Base-by-base conservation (phyloP, 2,888 invertebrate species). In the Tenthredo livida region DNA sequence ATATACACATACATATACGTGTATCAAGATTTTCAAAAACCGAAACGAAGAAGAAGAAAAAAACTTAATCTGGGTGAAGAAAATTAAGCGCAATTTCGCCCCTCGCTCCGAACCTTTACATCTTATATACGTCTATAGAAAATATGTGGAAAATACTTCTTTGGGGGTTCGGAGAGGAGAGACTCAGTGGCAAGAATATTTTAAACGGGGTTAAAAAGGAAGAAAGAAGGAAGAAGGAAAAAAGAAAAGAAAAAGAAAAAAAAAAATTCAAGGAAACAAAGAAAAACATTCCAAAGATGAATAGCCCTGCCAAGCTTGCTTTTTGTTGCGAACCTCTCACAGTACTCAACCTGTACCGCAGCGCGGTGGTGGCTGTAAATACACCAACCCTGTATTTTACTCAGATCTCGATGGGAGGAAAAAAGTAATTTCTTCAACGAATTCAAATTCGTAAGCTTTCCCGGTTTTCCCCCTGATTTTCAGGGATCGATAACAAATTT, bases 201-300 rank as follows among this genome's bases (percentile, higher is more conserved):
- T 77, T 77, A 33, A 73, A 73, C 73, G 25, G 47, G 47, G 43
- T 47, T 75, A 10, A 43, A 75, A 75, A 50, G 3, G 54, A 10
- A 54, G 7, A n/a, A 54, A n/a, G 7, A n/a, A 54, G n/a, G 2
- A n/a, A 5, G 17, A 15, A 47, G 17, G 15, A 17, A 47, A 15
- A 15, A 5, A 5, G 0, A 5, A 17, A 17, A 17, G 5, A 17
- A 17, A 50, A 4, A 50, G 17, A 50, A 50, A 15, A 4, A 54
- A 17, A n/a, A 54, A 54, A 54, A 54, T 54, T 17, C 1, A 17
- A 54, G 3, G 47, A 54, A 21, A 75, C 47, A 21, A 47, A 43
- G 25, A 75, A 47, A 47, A 25, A 47, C 43, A 75, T 75, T 75
- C 21, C 47, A 10, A 47, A 75, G 21, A 75, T 50, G 75, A 75